Evolutionary conservation across 2,888 invertebrate species (phyloP).

Genomic region (Invenusta paracnida): DNA sequence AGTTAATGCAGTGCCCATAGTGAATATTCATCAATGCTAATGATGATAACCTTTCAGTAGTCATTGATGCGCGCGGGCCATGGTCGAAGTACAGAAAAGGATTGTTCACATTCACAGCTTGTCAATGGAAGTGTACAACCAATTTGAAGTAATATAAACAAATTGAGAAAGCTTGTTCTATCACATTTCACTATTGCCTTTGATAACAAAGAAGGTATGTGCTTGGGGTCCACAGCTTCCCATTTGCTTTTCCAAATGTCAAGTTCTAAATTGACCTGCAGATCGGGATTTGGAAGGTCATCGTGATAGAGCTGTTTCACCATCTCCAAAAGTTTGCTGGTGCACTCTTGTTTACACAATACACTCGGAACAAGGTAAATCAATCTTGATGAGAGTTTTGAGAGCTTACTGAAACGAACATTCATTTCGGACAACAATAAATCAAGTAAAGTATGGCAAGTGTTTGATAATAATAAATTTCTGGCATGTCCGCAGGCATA

Average conservation of each 20-base stretch:
- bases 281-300: conserved; percentile 24
- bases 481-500: conserved; percentile 21
- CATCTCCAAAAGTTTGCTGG: conserved; percentile 16
- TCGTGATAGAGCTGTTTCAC: conserved; percentile 27
- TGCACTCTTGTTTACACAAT: conserved; percentile 29
- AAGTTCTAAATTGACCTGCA: conserved; percentile 10
- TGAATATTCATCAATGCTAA: conserved; percentile 29
- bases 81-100: conserved; percentile 32
- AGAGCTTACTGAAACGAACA: conserved; percentile 22
- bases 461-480: conserved; percentile 16
- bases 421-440: conserved; percentile 18
- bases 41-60: conserved; percentile 19
- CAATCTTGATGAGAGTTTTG: conserved; percentile 10
- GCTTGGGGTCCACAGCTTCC: conserved; percentile 26
- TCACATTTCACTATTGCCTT: conserved; percentile 29
- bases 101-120: conserved; percentile 35
- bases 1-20: conserved; percentile 23
- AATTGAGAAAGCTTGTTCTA: conserved; percentile 6
- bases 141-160: conserved; percentile 27
- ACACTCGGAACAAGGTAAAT: conserved; percentile 27
- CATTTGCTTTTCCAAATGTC: conserved; percentile 29
- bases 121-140: conserved; percentile 34
- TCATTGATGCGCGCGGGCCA: conserved; percentile 23
- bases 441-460: conserved; percentile 23
- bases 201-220: conserved; percentile 12